Evolutionary conservation across 2,113 vertebrate genomes (phyloP).

Genomic region (Prochilodus magdalenae): DNA sequence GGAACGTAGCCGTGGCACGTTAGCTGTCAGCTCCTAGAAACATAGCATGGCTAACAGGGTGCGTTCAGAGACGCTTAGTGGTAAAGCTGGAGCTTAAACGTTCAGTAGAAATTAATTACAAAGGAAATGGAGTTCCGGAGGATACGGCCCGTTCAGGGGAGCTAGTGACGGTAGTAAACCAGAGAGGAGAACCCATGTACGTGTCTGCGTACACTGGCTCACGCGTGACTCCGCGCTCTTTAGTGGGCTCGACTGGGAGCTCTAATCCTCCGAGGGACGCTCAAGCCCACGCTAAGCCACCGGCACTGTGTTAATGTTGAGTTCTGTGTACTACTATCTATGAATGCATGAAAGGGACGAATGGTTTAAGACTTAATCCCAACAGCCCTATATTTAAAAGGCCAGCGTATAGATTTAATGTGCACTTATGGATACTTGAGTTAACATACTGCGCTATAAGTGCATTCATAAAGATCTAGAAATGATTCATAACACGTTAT

Average conservation of each 20-base stretch:
- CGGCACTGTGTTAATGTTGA: not conserved
- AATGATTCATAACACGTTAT: no score
- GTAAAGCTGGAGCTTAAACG: slow-evolving; percentile 47
- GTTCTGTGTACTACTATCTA: not conserved
- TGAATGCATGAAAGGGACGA: not conserved
- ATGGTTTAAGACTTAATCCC: not conserved
- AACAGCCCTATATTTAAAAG: not conserved
- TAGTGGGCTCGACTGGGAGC: not conserved
- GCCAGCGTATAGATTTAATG: no score
- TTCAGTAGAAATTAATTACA: slow-evolving; percentile 63
- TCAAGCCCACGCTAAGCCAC: not conserved
- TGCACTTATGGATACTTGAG: no score
- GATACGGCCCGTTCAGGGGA: no score
- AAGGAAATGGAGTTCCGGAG: slow-evolving; percentile 60
- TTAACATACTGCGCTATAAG: no score
- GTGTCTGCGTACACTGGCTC: not conserved
- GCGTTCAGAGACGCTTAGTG: slow-evolving; percentile 25
- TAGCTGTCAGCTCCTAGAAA: slow-evolving; percentile 54
- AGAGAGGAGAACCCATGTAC: not conserved
- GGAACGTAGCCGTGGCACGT: slow-evolving; percentile 69
- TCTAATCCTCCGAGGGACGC: not conserved
- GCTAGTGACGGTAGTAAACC: no score
- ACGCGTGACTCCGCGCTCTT: not conserved
- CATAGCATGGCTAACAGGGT: slow-evolving; percentile 30
- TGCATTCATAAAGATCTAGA: no score